Evolutionary conservation across 1,140 invertebrate genomes (phyloP).

Genomic region (Procambarus virginalis): DNA sequence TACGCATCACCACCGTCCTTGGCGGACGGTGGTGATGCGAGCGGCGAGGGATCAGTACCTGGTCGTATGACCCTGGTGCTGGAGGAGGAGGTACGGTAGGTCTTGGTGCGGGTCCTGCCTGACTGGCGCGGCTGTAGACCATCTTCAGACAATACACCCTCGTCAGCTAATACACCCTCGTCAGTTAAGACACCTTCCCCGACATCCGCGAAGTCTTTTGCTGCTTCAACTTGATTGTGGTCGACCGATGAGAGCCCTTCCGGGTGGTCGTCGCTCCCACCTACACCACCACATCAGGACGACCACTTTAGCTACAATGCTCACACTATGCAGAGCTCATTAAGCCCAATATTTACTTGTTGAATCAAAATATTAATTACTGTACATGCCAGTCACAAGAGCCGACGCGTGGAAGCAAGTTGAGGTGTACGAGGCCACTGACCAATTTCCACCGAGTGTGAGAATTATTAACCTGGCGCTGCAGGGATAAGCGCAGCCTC

Average conservation of each 20-base stretch:
- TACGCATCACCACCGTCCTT: too few relatives aligned
- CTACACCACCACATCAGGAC: background rate
- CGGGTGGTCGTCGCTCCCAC: background rate
- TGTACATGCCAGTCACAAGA: too few relatives aligned
- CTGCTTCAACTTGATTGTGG: background rate
- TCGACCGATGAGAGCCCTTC: background rate
- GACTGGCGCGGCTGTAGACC: background rate
- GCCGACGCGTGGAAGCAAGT: background rate
- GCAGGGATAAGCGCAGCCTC: too few relatives aligned
- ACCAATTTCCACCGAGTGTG: too few relatives aligned
- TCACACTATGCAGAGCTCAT: background rate
- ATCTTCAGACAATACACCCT: background rate
- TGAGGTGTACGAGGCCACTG: background rate
- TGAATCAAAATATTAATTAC: too few relatives aligned
- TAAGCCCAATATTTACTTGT: too few relatives aligned
- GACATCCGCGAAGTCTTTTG: background rate
- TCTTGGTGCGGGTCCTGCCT: background rate
- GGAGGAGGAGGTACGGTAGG: constrained; percentile 23
- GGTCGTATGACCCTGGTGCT: constrained; percentile 21
- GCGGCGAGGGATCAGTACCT: background rate
- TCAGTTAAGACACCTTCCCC: background rate
- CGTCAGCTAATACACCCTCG: background rate
- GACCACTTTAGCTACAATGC: background rate
- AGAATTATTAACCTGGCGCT: too few relatives aligned
- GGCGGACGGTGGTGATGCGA: background rate